Percentiles rank a stretch among this genome's conserved stretches.
Evolutionary conservation across 2,888 invertebrate species (phyloP).

Genomic region (Lycocerus yunnanus): DNA sequence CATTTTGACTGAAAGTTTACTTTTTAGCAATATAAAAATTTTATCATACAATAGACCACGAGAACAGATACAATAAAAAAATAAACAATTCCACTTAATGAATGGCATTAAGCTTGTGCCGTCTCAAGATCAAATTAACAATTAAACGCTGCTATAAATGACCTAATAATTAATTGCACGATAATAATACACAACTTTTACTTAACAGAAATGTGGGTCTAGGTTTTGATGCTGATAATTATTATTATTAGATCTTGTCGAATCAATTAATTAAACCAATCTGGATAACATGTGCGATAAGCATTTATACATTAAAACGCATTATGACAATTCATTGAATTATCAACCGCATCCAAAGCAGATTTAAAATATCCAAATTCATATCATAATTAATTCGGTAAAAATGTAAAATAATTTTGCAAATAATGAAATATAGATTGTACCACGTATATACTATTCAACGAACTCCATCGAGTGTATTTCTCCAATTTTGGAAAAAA

Average conservation of each 20-base stretch:
- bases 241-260: neutral
- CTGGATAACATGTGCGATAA: neutral
- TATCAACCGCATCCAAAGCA: no score
- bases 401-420: no score
- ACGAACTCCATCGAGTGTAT: no score
- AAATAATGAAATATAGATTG: no score
- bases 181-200: neutral
- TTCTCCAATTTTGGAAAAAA: no score
- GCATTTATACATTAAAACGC: neutral
- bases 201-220: neutral
- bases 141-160: neutral
- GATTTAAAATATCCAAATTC: no score
- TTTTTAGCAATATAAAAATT: no score
- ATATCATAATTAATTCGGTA: no score
- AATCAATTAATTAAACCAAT: neutral
- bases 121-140: neutral
- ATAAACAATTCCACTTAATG: neutral
- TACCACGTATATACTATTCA: no score
- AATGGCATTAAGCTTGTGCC: neutral
- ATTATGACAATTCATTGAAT: neutral
- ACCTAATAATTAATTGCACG: neutral
- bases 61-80: no score
- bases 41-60: no score
- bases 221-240: neutral
- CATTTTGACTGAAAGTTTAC: no score